Evolutionary conservation across 2,797 vertebrate genomes (phyloP).

Genomic region (Scomberomorus guttatus): DNA sequence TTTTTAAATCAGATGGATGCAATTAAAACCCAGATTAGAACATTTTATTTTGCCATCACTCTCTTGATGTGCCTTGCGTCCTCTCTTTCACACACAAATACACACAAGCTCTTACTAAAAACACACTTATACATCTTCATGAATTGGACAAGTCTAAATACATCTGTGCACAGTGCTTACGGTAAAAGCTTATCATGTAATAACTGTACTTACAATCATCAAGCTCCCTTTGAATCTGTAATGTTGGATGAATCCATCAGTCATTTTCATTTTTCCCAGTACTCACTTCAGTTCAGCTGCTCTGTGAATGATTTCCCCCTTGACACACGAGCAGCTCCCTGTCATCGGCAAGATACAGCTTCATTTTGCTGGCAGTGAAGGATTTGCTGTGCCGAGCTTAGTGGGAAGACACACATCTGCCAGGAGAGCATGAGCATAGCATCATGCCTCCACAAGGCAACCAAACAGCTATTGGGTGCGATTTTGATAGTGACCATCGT

Average conservation of each 20-base stretch:
- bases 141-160: background rate
- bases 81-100: background rate
- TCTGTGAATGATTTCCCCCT: conserved; percentile 32
- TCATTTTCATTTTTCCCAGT: conserved; percentile 18
- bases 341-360: conserved; percentile 2
- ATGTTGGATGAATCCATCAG: conserved; percentile 7
- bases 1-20: background rate
- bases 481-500: background rate
- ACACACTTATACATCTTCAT: conserved; percentile 6
- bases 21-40: conserved; percentile 17
- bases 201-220: background rate
- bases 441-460: background rate
- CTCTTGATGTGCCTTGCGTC: background rate
- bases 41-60: conserved; percentile 12
- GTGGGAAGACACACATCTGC: conserved; percentile 2
- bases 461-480: background rate
- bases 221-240: background rate
- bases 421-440: background rate
- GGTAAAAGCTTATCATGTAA: conserved; percentile 12
- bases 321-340: conserved; percentile 27
- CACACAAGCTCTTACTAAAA: conserved; percentile 2
- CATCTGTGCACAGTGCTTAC: conserved; percentile 4
- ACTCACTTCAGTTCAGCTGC: conserved; percentile 9
- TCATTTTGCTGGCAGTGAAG: conserved; percentile 36
- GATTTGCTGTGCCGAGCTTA: conserved; percentile 20